Evolutionary conservation across 1,140 invertebrate genomes (phyloP).

Genomic region (Batillaria attramentaria): DNA sequence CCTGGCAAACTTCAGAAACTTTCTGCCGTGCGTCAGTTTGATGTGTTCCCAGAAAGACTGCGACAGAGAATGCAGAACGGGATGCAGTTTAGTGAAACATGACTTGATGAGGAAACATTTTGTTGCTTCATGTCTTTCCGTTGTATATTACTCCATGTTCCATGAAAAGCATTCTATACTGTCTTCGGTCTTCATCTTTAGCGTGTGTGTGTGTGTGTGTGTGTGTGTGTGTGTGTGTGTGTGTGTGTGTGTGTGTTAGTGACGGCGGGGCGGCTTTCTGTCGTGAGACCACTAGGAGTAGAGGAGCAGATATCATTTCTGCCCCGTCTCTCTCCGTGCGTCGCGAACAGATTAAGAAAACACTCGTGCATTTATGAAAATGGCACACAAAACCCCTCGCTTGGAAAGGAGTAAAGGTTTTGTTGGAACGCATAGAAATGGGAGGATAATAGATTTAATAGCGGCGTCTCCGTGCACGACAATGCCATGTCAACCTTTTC

Average conservation of each 20-base stretch:
- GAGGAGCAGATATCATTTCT: background rate
- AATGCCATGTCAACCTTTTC: conserved; percentile 4
- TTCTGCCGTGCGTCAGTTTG: background rate
- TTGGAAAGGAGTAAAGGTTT: conserved; percentile 15
- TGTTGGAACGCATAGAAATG: conserved; percentile 3
- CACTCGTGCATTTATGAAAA: conserved; percentile 14
- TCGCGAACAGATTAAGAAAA: conserved; percentile 15
- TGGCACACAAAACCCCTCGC: background rate
- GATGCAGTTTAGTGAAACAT: no score
- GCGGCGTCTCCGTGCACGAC: conserved; percentile 1
- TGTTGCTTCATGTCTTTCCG: background rate
- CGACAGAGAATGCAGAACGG: background rate
- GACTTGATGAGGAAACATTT: no score
- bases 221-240: background rate
- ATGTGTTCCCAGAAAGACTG: background rate
- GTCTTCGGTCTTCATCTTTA: background rate
- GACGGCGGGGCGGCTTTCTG: background rate
- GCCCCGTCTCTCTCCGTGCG: background rate
- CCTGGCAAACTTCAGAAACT: background rate
- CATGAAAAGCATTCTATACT: background rate
- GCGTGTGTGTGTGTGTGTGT: background rate
- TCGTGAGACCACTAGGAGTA: background rate
- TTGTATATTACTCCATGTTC: background rate
- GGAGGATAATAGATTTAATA: conserved; percentile 31
- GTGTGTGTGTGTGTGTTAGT: no score